phyloP scores from a whole-genome alignment of 2,113 vertebrate species.

The Origma solitaria region DNA sequence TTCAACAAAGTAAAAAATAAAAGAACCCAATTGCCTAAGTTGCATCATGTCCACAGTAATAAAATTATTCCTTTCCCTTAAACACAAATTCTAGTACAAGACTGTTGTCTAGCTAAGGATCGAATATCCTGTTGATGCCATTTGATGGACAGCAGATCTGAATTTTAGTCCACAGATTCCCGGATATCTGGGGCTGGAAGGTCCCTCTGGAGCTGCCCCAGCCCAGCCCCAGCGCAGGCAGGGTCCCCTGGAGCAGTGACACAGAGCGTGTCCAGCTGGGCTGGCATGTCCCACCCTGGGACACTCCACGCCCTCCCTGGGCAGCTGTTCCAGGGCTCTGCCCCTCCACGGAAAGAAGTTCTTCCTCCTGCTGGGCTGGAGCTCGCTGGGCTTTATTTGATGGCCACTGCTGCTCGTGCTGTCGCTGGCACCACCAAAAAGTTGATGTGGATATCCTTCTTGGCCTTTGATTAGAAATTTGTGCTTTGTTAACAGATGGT shows the following conservation, averaged over 20 bases:
- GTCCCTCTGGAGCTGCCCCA: rapidly evolving
- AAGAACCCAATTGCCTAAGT: rapidly evolving
- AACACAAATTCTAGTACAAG: neutral
- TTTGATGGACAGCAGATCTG: neutral
- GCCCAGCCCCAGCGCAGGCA: neutral
- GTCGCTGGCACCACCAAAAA: rapidly evolving
- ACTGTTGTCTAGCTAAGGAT: neutral
- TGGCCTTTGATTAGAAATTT: neutral
- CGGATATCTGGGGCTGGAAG: rapidly evolving
- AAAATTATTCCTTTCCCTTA: neutral
- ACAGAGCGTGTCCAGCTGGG: neutral
- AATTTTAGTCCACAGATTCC: neutral
- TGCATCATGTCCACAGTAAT: too few species aligned
- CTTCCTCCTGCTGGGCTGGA: too few species aligned
- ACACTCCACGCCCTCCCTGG: too few species aligned
- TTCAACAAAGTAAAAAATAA: neutral
- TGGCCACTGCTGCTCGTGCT: rapidly evolving
- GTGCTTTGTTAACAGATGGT: neutral
- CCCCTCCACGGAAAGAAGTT: too few species aligned
- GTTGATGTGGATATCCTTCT: neutral
- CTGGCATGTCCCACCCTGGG: rapidly evolving
- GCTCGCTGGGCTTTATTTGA: rapidly evolving
- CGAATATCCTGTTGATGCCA: neutral
- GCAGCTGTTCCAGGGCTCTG: too few species aligned
- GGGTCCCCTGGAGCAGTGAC: neutral